Base-by-base conservation (phyloP, 1,140 invertebrate species). In the Drosophila setifemur region DNA sequence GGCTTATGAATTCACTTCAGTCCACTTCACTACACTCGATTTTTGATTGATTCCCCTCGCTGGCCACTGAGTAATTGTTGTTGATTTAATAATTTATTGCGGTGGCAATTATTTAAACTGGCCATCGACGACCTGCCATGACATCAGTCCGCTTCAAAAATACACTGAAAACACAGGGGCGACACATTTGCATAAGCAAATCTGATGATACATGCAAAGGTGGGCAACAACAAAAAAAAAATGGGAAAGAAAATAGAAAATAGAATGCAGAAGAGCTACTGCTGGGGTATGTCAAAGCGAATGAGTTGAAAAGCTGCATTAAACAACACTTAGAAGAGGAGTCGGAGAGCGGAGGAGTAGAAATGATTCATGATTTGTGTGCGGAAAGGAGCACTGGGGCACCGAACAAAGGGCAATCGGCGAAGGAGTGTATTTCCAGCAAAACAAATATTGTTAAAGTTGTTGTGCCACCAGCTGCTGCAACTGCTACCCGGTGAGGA, bases 61-160 rank as follows among this genome's bases (percentile, higher is more conserved):
- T 48, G 58, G 25, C 55, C 48, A 55, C 73, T 79, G 79, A 75
- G 66, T 85, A 79, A 83, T 83, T 85, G 81, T 72, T 79, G 79
- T 85, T 83, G 81, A 85, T 85, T 83, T 85, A 83, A 85, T 85
- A 85, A 83, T 83, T 83, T 75, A 83, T 79, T 67, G 60, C 35
- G 55, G 70, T 58, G 54, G 70, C 60, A 71, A 83, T 85, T 83
- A 83, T 85, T 83, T 79, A 83, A 83, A 83, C 70, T 43, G 61
- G 21, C 52, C 45, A 57, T 35, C 48, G 40, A 33, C 31, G 21
- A 42, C 39, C 42, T 18, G 2, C 12, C 33, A 48, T 85, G 81
- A 76, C 81, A 86, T 81, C 81, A 76, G 42, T 7, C 9, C 29
- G 37, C 52, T 43, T 50, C 25, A 29, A 43, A 72, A 70, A 50